Percentiles rank a stretch among this genome's conserved stretches.
These are phyloP conservation scores for Notarius lentiginosus DNA, from an alignment of 2,113 vertebrate genomes.

Conservation along the genomic window DNA sequence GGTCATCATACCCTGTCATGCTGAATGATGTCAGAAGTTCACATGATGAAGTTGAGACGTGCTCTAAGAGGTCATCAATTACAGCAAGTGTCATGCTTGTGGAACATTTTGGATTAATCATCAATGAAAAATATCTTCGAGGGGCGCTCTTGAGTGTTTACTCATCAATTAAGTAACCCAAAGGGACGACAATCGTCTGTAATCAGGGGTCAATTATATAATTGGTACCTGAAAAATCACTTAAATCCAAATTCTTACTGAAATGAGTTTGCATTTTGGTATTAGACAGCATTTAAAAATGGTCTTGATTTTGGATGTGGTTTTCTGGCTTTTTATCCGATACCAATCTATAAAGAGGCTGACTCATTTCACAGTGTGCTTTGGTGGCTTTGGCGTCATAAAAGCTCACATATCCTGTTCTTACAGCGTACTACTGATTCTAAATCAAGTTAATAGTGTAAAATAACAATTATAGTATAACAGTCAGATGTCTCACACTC, in stretches of 20 bases:
- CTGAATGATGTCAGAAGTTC: background rate
- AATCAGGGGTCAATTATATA: background rate
- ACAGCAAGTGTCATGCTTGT: background rate
- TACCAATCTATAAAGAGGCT: conserved; percentile 56
- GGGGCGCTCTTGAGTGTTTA: background rate
- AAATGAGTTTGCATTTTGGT: background rate
- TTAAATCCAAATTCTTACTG: background rate
- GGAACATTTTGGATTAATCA: background rate
- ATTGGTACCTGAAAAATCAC: background rate
- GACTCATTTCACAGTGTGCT: conserved; percentile 62
- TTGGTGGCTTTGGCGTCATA: conserved; percentile 60
- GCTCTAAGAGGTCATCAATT: background rate
- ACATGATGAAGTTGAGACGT: background rate
- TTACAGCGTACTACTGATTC: conserved; percentile 5
- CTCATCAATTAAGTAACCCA: background rate
- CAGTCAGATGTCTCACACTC: background rate
- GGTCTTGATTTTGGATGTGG: conserved; percentile 47
- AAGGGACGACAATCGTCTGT: background rate
- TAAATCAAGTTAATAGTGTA: background rate
- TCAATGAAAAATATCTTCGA: background rate
- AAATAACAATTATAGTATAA: background rate
- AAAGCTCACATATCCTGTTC: conserved; percentile 58
- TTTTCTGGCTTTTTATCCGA: conserved; percentile 57
- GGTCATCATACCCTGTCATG: background rate
- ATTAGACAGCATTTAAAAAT: background rate